Percentiles rank a stretch among this genome's conserved stretches.
Conservation (phyloP, 2,888 invertebrate genomes). For the Tetragonula carbonaria region DNA sequence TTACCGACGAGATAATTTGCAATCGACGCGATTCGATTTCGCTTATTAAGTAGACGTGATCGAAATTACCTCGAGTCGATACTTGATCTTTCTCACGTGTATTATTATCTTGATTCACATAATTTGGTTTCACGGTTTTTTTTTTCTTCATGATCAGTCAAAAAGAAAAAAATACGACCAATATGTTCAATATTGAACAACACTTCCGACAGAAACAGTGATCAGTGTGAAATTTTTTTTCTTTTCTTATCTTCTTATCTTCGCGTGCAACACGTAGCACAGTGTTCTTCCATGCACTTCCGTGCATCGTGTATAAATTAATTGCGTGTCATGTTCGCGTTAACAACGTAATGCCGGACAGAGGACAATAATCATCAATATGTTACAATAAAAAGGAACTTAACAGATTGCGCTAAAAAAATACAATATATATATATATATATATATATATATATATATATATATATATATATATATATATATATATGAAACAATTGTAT, state of each 20-base stretch:
- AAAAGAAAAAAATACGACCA: too few relatives aligned
- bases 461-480: conserved; percentile 77
- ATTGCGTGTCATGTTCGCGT: conserved; percentile 63
- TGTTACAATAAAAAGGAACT: conserved; percentile 77
- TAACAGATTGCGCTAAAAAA: conserved; percentile 79
- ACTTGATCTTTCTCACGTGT: too few relatives aligned
- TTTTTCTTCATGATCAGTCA: too few relatives aligned
- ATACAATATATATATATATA: conserved; percentile 79
- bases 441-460: conserved; percentile 60
- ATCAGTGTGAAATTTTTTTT: conserved; percentile 30
- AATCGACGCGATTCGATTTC: too few relatives aligned
- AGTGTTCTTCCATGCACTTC: conserved; percentile 1
- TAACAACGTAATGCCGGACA: conserved; percentile 64
- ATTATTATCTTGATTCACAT: too few relatives aligned
- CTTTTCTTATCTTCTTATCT: background rate
- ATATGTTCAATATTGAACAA: background rate
- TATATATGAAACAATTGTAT: conserved; percentile 80
- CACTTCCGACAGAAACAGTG: background rate
- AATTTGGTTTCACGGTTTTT: too few relatives aligned
- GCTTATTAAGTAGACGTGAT: too few relatives aligned
- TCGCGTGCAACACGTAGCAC: conserved; percentile 34
- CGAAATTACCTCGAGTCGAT: too few relatives aligned
- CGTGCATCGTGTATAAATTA: conserved; percentile 66
- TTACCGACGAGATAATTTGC: too few relatives aligned
- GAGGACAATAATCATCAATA: conserved; percentile 64